Evolutionary conservation across 2,113 vertebrate genomes (phyloP).

Genomic region (Erythrolamprus reginae): DNA sequence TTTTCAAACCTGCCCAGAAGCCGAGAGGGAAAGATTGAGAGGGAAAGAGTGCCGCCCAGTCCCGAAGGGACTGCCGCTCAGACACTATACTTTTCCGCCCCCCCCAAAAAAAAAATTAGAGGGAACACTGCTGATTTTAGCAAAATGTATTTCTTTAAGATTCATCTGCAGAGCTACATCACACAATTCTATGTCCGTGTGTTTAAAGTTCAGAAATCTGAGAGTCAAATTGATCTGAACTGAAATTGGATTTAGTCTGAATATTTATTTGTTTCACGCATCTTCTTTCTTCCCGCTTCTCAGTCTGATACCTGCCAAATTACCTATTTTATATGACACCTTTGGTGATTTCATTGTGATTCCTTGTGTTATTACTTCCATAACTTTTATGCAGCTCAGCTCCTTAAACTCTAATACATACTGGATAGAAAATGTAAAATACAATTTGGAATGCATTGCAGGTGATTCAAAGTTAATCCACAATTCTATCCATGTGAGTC

Average conservation of each 20-base stretch:
- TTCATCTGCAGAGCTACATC: neutral
- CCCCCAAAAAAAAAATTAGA: no score
- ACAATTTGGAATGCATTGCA: constrained; percentile 28
- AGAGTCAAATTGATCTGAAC: neutral
- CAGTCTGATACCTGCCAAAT: neutral
- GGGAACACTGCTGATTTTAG: neutral
- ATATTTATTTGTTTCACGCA: neutral
- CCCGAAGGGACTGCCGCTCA: no score
- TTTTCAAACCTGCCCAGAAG: no score
- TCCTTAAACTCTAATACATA: constrained; percentile 28
- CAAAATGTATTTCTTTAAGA: neutral
- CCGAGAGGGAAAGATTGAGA: no score
- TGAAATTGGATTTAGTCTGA: constrained; percentile 7
- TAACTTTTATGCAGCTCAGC: neutral
- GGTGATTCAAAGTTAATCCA: constrained; percentile 45
- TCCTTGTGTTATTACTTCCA: constrained; percentile 8
- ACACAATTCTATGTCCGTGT: neutral
- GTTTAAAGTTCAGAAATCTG: constrained; percentile 24
- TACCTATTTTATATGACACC: constrained; percentile 1
- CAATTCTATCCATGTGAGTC: constrained; percentile 45
- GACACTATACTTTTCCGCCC: no score
- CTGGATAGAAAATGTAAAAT: constrained; percentile 21
- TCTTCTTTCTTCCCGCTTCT: neutral
- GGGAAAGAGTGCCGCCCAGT: no score
- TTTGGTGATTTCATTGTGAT: constrained; percentile 6